phyloP scores from a whole-genome alignment of 2,113 vertebrate genomes.

The Hydrochoerus hydrochaeris region DNA sequence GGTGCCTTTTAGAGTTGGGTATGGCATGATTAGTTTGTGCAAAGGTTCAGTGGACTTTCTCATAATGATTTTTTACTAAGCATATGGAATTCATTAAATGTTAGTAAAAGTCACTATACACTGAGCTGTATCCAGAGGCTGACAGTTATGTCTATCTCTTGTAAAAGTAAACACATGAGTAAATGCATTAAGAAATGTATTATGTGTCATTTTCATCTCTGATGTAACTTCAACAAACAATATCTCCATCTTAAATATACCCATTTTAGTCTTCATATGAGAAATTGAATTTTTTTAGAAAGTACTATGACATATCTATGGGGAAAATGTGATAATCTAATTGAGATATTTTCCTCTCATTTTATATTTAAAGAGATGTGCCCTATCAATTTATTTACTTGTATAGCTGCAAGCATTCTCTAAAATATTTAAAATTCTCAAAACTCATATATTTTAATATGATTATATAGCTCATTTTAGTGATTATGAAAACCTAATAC shows the following conservation, averaged over 20 bases:
- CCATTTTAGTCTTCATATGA: constrained; percentile 64
- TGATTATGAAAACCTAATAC: neutral
- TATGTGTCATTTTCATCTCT: constrained; percentile 81
- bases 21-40: constrained; percentile 37
- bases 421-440: constrained; percentile 83
- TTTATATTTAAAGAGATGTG: constrained; percentile 77
- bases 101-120: constrained; percentile 70
- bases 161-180: constrained; percentile 79
- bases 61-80: constrained; percentile 50
- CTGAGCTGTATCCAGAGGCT: constrained; percentile 73
- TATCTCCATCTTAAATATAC: constrained; percentile 72
- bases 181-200: constrained; percentile 77
- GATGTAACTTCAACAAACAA: constrained; percentile 70
- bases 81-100: constrained; percentile 58
- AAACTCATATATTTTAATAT: constrained; percentile 70
- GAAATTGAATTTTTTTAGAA: constrained; percentile 74
- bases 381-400: constrained; percentile 75
- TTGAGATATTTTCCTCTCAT: constrained; percentile 64
- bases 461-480: neutral
- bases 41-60: constrained; percentile 53
- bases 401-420: constrained; percentile 52
- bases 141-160: constrained; percentile 71
- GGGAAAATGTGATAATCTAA: constrained; percentile 1
- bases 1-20: neutral
- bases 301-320: constrained; percentile 45